phyloP scores from a whole-genome alignment of 2,888 invertebrate species.

The Apodemia duryi region DNA sequence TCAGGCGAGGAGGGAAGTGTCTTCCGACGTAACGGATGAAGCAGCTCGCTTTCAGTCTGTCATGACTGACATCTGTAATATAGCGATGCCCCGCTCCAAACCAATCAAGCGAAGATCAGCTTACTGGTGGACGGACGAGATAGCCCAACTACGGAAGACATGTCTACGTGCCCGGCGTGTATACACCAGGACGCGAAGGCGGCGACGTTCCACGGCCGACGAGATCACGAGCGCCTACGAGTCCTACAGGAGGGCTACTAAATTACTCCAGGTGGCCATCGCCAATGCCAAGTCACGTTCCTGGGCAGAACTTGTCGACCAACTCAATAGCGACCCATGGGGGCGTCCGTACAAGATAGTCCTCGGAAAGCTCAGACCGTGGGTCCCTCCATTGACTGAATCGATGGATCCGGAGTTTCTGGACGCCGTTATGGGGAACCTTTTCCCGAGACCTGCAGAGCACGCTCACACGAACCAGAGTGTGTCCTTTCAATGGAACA shows the following conservation, averaged over 20 bases:
- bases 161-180: constrained; percentile 18
- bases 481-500: too few species aligned
- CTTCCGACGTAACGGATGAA: constrained; percentile 16
- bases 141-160: constrained; percentile 15
- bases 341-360: constrained; percentile 2
- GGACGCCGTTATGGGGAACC: background rate
- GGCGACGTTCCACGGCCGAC: background rate
- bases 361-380: constrained; percentile 20
- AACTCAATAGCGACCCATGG: constrained; percentile 17
- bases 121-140: background rate
- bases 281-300: constrained; percentile 5
- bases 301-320: constrained; percentile 11
- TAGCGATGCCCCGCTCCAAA: constrained; percentile 21
- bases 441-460: background rate
- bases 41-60: constrained; percentile 18
- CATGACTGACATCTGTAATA: constrained; percentile 25
- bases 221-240: background rate
- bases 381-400: constrained; percentile 18
- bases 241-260: background rate
- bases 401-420: constrained; percentile 4
- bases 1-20: background rate
- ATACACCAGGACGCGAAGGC: constrained; percentile 15
- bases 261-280: constrained; percentile 4
- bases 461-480: too few species aligned
- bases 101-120: background rate